Evolutionary conservation across 2,113 vertebrate species (phyloP), one percentile per base, ranked within the genome.

Genomic region (Trichechus manatus): DNA sequence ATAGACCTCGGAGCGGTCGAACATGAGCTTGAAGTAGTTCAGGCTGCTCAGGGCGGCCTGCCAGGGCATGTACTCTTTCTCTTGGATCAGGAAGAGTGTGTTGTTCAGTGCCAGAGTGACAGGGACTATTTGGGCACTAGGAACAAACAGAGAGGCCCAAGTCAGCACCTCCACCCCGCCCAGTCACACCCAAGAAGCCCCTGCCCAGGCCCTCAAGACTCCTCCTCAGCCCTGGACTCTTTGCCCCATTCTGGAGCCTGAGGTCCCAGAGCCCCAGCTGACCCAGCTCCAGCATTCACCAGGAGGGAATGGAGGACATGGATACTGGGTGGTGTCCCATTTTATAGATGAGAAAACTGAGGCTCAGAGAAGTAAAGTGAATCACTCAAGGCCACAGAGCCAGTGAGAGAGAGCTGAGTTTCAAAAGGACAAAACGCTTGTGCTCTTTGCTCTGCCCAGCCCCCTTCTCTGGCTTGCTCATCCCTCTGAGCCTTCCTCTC

Each of bases 21-120:
- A 99, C 99, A 99, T 99, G 95, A 99, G 98, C 95, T 93, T 94
- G 96, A 99, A 99, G 98, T 99, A 99, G 36, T 92, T 78, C 11
- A 99, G 97, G 98, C 98, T 99, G 77, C 7, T 98, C 59, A 99
- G 97, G 0, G 99, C 99, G 0, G 99, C 98, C 83, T 98, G 22
- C 99, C 99, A 99, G 47, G 99, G 99, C 94, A 99, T 98, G 98
- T 99, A 99, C 3, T 97, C 98, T 0, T 0, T 98, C 97, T 99
- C 99, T 0, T 0, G 0, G 1, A 0, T 11, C 97, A 99, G 98
- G 98, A 99, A 99, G 89, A 39, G 98, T 0, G 99, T 99, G 15
- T 99, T 99, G 68, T 8, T 66, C 97, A 99, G 97, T 2, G 99
- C 99, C 98, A 99, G 44, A 0, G 98, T 98, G 39, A 99, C 99